These are phyloP conservation scores for Melangyna quadrimaculata DNA, from an alignment of 2,888 invertebrate species.

Conservation along the genomic window DNA sequence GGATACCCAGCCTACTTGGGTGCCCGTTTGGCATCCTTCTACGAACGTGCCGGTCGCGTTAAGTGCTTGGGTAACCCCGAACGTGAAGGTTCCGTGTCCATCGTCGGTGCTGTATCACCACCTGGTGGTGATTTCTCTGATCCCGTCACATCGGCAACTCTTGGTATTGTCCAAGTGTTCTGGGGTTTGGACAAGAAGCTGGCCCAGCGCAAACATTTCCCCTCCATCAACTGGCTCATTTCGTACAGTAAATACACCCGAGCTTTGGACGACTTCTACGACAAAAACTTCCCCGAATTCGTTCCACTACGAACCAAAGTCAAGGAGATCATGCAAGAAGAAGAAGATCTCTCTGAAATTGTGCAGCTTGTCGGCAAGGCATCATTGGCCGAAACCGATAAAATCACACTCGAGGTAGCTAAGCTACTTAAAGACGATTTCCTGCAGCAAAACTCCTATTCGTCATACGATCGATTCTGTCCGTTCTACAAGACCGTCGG, in stretches of 20 bases:
- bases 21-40: constrained; percentile 98
- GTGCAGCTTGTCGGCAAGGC: constrained; percentile 99
- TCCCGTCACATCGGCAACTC: constrained; percentile 99
- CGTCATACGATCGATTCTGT: constrained; percentile 97
- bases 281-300: constrained; percentile 98
- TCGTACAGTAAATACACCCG: constrained; percentile 99
- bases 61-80: constrained; percentile 98
- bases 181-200: constrained; percentile 99
- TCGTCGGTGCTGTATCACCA: constrained; percentile 99
- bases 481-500: constrained; percentile 99
- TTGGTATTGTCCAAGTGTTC: constrained; percentile 99
- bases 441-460: constrained; percentile 99
- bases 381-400: constrained; percentile 98
- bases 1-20: constrained; percentile 99
- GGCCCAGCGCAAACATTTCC: constrained; percentile 99
- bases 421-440: constrained; percentile 99
- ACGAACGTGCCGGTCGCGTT: constrained; percentile 98
- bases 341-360: constrained; percentile 99
- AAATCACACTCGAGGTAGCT: constrained; percentile 99
- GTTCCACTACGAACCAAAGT: constrained; percentile 96
- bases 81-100: constrained; percentile 98
- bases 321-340: constrained; percentile 97
- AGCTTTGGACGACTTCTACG: constrained; percentile 98
- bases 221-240: constrained; percentile 99
- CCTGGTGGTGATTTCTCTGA: constrained; percentile 99